phyloP scores from a whole-genome alignment of 1,140 invertebrate species.

The Conus betulinus region DNA sequence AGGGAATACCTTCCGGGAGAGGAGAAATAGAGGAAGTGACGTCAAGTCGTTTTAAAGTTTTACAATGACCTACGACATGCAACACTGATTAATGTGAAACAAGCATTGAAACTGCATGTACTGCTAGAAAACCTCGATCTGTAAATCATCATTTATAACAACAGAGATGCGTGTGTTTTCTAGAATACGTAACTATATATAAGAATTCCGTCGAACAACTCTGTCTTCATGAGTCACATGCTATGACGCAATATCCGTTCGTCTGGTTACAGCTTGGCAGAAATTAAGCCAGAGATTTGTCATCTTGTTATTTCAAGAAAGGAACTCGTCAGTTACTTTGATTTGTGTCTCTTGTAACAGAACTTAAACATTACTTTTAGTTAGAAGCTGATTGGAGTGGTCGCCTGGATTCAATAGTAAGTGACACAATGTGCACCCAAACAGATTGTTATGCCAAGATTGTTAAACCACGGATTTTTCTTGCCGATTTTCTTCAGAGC shows the following conservation, averaged over 20 bases:
- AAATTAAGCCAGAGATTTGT: not conserved
- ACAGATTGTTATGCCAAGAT: too few relatives aligned
- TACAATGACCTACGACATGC: too few relatives aligned
- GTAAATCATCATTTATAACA: too few relatives aligned
- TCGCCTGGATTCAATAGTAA: too few relatives aligned
- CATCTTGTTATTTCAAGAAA: conserved; percentile 1
- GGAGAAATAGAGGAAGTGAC: not conserved
- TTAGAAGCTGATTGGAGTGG: too few relatives aligned
- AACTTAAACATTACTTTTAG: not conserved
- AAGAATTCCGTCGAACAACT: not conserved
- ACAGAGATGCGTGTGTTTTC: not conserved
- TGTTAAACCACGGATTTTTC: too few relatives aligned
- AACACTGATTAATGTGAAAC: too few relatives aligned
- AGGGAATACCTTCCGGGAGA: not conserved
- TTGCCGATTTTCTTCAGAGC: too few relatives aligned
- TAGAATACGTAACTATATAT: not conserved
- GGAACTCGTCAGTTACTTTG: not conserved
- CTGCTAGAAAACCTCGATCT: too few relatives aligned
- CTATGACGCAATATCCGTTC: conserved; percentile 23
- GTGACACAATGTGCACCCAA: too few relatives aligned
- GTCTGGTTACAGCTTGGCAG: conserved; percentile 24
- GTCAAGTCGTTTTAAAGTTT: not conserved
- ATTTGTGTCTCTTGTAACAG: not conserved
- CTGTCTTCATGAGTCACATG: not conserved
- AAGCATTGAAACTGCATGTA: too few relatives aligned